Percentiles rank a stretch among this genome's conserved stretches.
Evolutionary conservation across 2,888 invertebrate genomes (phyloP).

Genomic region (Entomobrya proxima): DNA sequence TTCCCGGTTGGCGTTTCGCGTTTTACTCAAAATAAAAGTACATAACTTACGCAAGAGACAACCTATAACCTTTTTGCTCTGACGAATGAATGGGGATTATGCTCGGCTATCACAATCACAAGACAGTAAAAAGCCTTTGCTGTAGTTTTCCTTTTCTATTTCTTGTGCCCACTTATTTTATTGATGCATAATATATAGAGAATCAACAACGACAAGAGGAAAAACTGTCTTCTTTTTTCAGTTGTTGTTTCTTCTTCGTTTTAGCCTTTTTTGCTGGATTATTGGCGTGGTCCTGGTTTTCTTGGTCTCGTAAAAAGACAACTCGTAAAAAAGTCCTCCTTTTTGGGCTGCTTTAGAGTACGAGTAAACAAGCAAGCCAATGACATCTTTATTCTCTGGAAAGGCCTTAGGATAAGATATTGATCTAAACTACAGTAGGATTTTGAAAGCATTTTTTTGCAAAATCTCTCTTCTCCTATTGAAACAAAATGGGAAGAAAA

Average conservation of each 20-base stretch:
- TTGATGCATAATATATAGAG: conserved; percentile 25
- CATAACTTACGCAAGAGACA: neutral
- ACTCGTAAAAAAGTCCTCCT: conserved; percentile 9
- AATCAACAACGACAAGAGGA: neutral
- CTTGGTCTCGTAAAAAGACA: neutral
- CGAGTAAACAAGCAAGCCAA: no score
- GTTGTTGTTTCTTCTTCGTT: no score
- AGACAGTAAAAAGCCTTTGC: neutral
- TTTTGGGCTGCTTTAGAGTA: neutral
- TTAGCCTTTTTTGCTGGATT: neutral
- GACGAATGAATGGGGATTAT: no score
- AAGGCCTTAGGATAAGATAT: neutral
- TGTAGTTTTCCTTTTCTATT: neutral
- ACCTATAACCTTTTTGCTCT: neutral
- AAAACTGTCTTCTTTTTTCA: neutral
- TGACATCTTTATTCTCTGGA: no score
- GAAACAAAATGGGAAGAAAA: neutral
- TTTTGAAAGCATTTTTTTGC: neutral
- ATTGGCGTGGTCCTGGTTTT: neutral
- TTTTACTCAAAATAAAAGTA: no score
- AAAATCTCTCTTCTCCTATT: neutral
- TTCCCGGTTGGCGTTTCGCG: neutral
- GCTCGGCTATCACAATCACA: no score
- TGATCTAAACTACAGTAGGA: neutral
- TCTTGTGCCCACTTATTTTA: neutral